Evolutionary conservation across 2,888 invertebrate genomes (phyloP), one percentile per base, ranked within the genome.

Genomic region (Tromatobia lineatoria): DNA sequence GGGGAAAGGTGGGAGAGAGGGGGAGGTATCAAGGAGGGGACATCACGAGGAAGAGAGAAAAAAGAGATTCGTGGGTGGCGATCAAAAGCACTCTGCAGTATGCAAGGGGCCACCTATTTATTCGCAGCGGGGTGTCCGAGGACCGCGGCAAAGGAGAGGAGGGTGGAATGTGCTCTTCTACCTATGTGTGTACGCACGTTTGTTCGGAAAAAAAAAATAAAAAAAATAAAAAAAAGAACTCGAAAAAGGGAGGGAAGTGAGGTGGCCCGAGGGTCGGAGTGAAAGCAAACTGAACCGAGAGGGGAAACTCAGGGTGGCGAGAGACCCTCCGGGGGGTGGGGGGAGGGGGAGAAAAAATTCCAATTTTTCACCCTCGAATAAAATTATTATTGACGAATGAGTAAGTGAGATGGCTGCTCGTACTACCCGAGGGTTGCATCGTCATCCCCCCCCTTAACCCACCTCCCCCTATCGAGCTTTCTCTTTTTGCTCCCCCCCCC

Each of bases 341-440:
- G 50, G 54, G 47, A 57, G 15, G 42, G 50, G 73, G 52, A 69
- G 59, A 79, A 75, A 88, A 86, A 88, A 89, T 91, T 89, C 89
- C 91, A 92, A 93, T 92, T 93, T 93, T 93, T 91, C 91, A 91
- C 90, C 91, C 90, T 89, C 91, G 90, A 91, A 92, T 93, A 91
- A 93, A 93, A 93, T 93, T 93, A 93, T 92, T 93, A 92, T 93
- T 91, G 93, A 92, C 92, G 92, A 93, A 92, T 91, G 92, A 91
- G 91, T 91, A 91, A 92, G 92, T 90, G 93, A 90, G 91, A 89
- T 88, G 90, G 87, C 83, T 81, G 82, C 52, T 70, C 3, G 25
- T 25, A 59, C 23, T 75, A 70, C 64, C 70, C 45, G 38, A 74
- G 75, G 85, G 80, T 74, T 50, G 74, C 77, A 76, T 82, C 74